A percentile compares a stretch with the other conserved stretches of the same genome.
Evolutionary conservation across 1,140 invertebrate species (phyloP).

Genomic region (Drosophila repleta): DNA sequence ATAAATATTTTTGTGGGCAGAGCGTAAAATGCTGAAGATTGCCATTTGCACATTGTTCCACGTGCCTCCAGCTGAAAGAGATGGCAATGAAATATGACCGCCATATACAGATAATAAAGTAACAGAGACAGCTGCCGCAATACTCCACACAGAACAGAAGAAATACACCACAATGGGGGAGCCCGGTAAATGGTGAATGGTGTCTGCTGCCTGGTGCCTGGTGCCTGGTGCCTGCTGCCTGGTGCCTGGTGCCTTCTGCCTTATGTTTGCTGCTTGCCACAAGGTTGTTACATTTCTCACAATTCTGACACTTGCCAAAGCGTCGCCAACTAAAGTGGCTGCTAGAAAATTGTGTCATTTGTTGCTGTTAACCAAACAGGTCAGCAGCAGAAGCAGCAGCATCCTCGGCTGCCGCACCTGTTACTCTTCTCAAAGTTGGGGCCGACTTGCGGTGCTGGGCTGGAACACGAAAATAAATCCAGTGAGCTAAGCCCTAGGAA

Average conservation of each 20-base stretch:
- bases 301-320: slow-evolving; percentile 54
- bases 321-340: slow-evolving; percentile 52
- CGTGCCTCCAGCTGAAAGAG: slow-evolving; percentile 23
- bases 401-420: slow-evolving; percentile 23
- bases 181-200: not conserved
- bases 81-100: slow-evolving; percentile 48
- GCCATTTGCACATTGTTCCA: slow-evolving; percentile 56
- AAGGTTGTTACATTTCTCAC: slow-evolving; percentile 63
- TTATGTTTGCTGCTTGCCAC: slow-evolving; percentile 15
- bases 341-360: slow-evolving; percentile 68
- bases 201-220: slow-evolving; percentile 1
- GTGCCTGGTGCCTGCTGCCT: not conserved
- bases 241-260: slow-evolving; percentile 3
- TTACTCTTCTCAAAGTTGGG: slow-evolving; percentile 16
- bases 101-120: slow-evolving; percentile 45
- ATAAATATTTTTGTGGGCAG: slow-evolving; percentile 51
- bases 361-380: slow-evolving; percentile 10
- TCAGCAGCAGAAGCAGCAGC: slow-evolving; percentile 27
- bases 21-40: slow-evolving; percentile 49
- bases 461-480: slow-evolving; percentile 34
- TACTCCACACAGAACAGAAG: slow-evolving; percentile 10
- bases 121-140: slow-evolving; percentile 27
- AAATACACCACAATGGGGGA: slow-evolving; percentile 15
- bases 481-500: slow-evolving; percentile 55
- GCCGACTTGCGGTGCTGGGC: slow-evolving; percentile 19